Base-by-base conservation (phyloP, 1,140 invertebrate species). In the Muscidifurax raptorellus region DNA sequence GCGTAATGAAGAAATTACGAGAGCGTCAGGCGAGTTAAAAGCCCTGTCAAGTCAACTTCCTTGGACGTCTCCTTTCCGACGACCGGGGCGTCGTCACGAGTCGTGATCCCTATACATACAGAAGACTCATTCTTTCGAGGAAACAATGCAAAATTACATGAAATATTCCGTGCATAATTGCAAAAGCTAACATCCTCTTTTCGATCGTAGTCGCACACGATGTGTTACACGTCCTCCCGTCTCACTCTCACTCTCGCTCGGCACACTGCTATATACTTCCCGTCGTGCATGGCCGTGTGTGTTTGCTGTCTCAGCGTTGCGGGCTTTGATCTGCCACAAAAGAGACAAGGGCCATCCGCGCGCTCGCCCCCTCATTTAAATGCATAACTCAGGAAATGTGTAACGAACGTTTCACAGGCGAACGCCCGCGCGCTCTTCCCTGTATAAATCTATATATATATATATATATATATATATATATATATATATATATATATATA, bases 361-460 rank as follows among this genome's bases (percentile, higher is more conserved):
- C 36, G 25, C 71, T 1, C 9, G 4, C 27, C 18, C 18, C 74
- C 82, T 85, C 84, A 82, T 92, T 92, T 91, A 91, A 91, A 92
- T 92, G 91, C 92, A 92, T 91, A 92, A 92, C 90, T 90, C 89
- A 89, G 89, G 87, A 90, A 90, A 92, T 88, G 91, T 92, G 91
- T 92, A 92, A 89, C 89, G 89, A 88, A 89, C 90, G 89, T 89
- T 92, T 92, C 90, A 92, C 91, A 90, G 90, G 84, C 87, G 88
- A 85, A 85, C 84, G 80, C 74, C 32, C 47, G 71, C 30, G 13
- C 25, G 30, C 44, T 40, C 32, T n/a, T 47, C 7, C 44, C 44
- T 12, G 13, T 47, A 47, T 47, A 47, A 1, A 13, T 47, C 7
- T 47, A 47, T 6, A 5, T 47, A 13, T 47, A 10, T 13, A 13